These are phyloP conservation scores for Cheilosia vulpina DNA, from an alignment of 2,888 invertebrate species.

Conservation along the genomic window DNA sequence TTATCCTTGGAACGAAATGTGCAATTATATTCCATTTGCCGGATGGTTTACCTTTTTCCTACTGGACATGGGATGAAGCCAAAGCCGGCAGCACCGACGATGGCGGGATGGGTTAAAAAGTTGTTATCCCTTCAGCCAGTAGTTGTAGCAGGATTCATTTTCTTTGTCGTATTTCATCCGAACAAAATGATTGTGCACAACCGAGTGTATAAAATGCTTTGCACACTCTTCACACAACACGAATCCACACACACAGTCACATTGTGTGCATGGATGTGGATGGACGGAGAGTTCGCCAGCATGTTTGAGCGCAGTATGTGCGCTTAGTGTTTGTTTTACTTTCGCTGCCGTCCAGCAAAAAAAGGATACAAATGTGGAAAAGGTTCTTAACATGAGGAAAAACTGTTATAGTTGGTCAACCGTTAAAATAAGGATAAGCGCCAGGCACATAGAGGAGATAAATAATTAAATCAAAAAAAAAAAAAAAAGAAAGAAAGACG, in stretches of 20 bases:
- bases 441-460: conserved; percentile 69
- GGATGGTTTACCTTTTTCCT: conserved; percentile 73
- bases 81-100: conserved; percentile 18
- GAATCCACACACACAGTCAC: background rate
- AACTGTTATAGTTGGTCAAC: conserved; percentile 73
- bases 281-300: conserved; percentile 33
- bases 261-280: background rate
- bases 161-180: conserved; percentile 62
- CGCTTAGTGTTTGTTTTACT: conserved; percentile 54
- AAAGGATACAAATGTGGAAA: conserved; percentile 58
- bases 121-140: conserved; percentile 56
- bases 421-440: conserved; percentile 72
- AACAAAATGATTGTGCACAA: conserved; percentile 67
- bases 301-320: conserved; percentile 30
- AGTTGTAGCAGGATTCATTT: conserved; percentile 61
- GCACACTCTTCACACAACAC: conserved; percentile 1
- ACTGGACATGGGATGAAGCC: conserved; percentile 22
- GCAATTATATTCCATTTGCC: conserved; percentile 75
- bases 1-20: conserved; percentile 74
- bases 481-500: conserved; percentile 4
- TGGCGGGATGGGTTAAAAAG: conserved; percentile 24
- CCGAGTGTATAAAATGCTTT: conserved; percentile 52
- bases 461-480: conserved; percentile 66
- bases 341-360: conserved; percentile 28
- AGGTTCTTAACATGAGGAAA: conserved; percentile 62